phyloP scores from a whole-genome alignment of 2,888 invertebrate genomes.

The Acleris sparsana region DNA sequence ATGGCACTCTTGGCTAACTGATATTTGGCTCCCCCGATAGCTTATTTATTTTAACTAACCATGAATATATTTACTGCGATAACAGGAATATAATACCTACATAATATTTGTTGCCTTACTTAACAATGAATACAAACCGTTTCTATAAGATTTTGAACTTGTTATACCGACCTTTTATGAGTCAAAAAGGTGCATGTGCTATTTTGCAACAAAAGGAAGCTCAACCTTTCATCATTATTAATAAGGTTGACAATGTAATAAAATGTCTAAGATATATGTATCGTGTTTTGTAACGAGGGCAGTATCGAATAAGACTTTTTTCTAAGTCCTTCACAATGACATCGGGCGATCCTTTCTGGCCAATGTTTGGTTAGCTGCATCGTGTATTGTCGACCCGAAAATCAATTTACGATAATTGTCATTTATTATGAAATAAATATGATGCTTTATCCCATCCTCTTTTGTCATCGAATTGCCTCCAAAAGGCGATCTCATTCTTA shows the following conservation, averaged over 20 bases:
- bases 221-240: too few relatives aligned
- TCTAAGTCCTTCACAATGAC: constrained; percentile 66
- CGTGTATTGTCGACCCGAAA: constrained; percentile 73
- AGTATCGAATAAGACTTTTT: constrained; percentile 49
- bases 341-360: constrained; percentile 81
- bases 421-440: constrained; percentile 84
- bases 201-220: too few relatives aligned
- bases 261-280: too few relatives aligned
- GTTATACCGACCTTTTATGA: constrained; percentile 36
- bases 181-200: too few relatives aligned
- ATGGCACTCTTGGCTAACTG: constrained; percentile 1
- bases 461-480: constrained; percentile 61
- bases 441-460: constrained; percentile 70
- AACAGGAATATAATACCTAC: constrained; percentile 53
- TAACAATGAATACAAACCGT: constrained; percentile 70
- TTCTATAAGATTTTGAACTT: constrained; percentile 49
- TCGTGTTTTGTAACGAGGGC: too few relatives aligned
- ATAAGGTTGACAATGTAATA: too few relatives aligned
- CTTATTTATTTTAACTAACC: constrained; percentile 42
- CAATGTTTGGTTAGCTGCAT: constrained; percentile 88
- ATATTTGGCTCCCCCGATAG: constrained; percentile 12
- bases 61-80: constrained; percentile 40
- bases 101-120: constrained; percentile 71
- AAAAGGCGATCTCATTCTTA: constrained; percentile 58
- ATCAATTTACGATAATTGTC: constrained; percentile 84